phyloP scores from a whole-genome alignment of 2,888 invertebrate genomes.

The Drosophila nigricruria region DNA sequence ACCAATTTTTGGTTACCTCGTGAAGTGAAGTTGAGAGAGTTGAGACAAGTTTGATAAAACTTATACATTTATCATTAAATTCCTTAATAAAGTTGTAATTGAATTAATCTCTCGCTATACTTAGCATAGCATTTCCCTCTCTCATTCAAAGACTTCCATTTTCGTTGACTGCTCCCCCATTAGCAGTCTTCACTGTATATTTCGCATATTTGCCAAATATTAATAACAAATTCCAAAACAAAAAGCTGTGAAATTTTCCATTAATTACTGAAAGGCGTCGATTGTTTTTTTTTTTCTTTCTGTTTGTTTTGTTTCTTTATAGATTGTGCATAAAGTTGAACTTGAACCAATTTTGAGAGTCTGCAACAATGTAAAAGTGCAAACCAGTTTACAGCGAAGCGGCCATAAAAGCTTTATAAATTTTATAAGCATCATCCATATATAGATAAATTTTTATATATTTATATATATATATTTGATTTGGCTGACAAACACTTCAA shows the following conservation, averaged over 20 bases:
- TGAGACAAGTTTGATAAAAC: too few species aligned
- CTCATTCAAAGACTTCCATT: neutral
- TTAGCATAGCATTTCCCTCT: too few species aligned
- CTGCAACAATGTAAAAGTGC: conserved; percentile 68
- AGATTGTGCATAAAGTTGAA: conserved; percentile 75
- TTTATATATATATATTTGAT: conserved; percentile 10
- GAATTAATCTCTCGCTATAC: too few species aligned
- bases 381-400: conserved; percentile 72
- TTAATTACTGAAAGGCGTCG: conserved; percentile 67
- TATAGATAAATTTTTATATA: conserved; percentile 2
- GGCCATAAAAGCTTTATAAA: conserved; percentile 35
- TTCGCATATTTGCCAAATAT: conserved; percentile 5
- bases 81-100: too few species aligned
- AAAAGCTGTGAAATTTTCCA: conserved; percentile 36
- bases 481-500: conserved; percentile 54
- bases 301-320: conserved; percentile 24
- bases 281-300: conserved; percentile 2
- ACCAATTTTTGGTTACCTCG: too few species aligned
- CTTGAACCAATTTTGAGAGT: conserved; percentile 71
- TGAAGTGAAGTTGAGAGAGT: too few species aligned
- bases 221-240: conserved; percentile 18
- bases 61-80: too few species aligned
- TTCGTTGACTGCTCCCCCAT: too few species aligned
- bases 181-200: conserved; percentile 1
- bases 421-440: conserved; percentile 7